Conservation (phyloP, 2,113 vertebrate species). For the Coreoperca whiteheadi region DNA sequence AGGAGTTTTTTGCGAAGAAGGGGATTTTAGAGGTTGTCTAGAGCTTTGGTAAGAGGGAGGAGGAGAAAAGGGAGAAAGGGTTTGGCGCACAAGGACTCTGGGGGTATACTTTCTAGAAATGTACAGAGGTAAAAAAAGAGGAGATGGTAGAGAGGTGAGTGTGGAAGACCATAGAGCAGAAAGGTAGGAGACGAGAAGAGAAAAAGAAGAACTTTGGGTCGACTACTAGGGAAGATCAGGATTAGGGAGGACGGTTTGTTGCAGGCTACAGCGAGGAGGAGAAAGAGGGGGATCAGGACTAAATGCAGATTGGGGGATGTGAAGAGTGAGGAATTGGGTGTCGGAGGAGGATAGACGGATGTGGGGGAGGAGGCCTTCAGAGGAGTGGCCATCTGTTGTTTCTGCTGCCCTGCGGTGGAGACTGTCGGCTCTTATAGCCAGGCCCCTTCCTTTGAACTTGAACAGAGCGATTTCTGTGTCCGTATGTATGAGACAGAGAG, state of each 20-base stretch:
- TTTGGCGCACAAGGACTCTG: constrained; percentile 13
- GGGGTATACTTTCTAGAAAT: constrained; percentile 16
- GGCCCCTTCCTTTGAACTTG: constrained; percentile 73
- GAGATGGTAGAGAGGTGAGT: neutral
- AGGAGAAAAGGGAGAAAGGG: neutral
- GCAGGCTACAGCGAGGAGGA: constrained; percentile 37
- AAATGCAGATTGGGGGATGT: constrained; percentile 68
- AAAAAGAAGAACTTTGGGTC: constrained; percentile 2
- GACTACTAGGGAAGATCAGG: constrained; percentile 28
- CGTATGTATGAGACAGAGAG: neutral
- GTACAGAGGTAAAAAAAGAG: neutral
- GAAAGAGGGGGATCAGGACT: constrained; percentile 58
- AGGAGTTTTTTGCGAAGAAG: constrained; percentile 23
- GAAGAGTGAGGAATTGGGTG: constrained; percentile 60
- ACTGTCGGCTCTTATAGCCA: constrained; percentile 46
- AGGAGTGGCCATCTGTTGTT: constrained; percentile 80
- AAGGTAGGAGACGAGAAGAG: neutral
- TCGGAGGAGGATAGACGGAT: constrained; percentile 61
- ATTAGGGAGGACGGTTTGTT: constrained; percentile 43
- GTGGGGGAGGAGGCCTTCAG: constrained; percentile 70
- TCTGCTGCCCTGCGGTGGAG: constrained; percentile 72
- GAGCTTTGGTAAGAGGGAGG: neutral
- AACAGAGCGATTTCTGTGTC: constrained; percentile 67
- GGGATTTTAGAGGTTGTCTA: constrained; percentile 6
- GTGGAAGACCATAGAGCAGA: neutral